Evolutionary conservation across 2,888 invertebrate genomes (phyloP).

Genomic region (Lasioglossum vierecki): DNA sequence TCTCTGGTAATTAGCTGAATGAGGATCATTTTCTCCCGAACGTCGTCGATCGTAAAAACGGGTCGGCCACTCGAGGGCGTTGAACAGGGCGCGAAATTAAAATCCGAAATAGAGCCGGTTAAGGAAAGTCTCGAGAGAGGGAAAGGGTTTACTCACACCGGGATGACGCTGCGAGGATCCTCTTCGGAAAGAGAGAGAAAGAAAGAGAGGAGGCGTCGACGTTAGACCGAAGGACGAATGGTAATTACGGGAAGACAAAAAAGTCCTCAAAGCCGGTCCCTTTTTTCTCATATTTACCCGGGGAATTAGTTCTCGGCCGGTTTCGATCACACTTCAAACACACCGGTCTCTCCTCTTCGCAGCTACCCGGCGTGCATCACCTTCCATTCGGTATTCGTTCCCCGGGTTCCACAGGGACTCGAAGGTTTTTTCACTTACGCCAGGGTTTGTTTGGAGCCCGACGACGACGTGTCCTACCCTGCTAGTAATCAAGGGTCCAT

Average conservation of each 20-base stretch:
- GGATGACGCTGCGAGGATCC: constrained; percentile 29
- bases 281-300: constrained; percentile 37
- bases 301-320: constrained; percentile 32
- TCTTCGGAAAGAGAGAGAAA: not conserved
- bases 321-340: constrained; percentile 22
- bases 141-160: constrained; percentile 41
- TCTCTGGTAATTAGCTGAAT: not conserved
- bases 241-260: constrained; percentile 58
- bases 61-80: not conserved
- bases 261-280: constrained; percentile 10
- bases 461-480: constrained; percentile 15
- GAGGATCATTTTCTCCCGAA: not conserved
- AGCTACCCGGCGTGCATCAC: not conserved
- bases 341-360: not conserved
- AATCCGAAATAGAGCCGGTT: constrained; percentile 9
- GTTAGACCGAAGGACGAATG: constrained; percentile 29
- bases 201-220: constrained; percentile 16
- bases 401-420: not conserved
- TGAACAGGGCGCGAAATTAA: constrained; percentile 28
- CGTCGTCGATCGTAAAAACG: constrained; percentile 16
- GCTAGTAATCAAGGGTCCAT: constrained; percentile 68
- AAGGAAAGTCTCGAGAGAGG: not conserved
- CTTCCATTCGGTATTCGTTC: not conserved
- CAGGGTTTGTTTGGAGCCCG: constrained; percentile 49
- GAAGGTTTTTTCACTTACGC: constrained; percentile 49